Evolutionary conservation across 2,113 vertebrate species (phyloP).

Genomic region (Alethe diademata): DNA sequence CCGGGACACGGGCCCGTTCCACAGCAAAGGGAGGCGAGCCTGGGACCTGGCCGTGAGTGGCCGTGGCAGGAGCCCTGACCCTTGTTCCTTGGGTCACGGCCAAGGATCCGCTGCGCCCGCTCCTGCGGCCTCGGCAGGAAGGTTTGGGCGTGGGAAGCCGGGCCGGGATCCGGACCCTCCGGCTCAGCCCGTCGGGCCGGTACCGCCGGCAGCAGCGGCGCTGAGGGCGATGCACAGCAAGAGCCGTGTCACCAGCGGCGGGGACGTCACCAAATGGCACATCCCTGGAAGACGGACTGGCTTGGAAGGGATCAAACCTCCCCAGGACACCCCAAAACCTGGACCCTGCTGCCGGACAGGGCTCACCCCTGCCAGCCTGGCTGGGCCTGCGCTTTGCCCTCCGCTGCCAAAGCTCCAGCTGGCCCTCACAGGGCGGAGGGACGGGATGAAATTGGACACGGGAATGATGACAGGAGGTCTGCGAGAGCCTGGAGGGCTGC

Average conservation of each 20-base stretch:
- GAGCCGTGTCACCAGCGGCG: accelerated
- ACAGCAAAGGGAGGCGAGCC: neutral
- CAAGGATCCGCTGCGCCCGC: neutral
- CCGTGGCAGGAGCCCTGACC: neutral
- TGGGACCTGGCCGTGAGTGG: accelerated
- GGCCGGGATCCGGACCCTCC: neutral
- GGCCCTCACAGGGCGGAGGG: neutral
- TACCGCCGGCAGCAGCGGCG: neutral
- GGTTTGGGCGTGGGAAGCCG: neutral
- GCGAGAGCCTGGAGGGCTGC: neutral
- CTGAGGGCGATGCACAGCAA: neutral
- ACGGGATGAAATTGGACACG: accelerated
- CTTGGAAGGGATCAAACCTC: neutral
- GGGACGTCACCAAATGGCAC: neutral
- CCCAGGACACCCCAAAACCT: neutral
- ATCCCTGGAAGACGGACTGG: accelerated
- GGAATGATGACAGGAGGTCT: neutral
- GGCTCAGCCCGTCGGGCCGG: neutral
- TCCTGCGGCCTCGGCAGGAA: neutral
- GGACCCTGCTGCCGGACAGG: neutral
- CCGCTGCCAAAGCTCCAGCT: accelerated
- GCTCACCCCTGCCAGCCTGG: neutral
- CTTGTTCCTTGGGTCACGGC: neutral
- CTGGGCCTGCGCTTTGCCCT: neutral
- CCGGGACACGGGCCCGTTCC: neutral